phyloP scores from a whole-genome alignment of 2,797 vertebrate genomes.

The Pangasius macronema region DNA sequence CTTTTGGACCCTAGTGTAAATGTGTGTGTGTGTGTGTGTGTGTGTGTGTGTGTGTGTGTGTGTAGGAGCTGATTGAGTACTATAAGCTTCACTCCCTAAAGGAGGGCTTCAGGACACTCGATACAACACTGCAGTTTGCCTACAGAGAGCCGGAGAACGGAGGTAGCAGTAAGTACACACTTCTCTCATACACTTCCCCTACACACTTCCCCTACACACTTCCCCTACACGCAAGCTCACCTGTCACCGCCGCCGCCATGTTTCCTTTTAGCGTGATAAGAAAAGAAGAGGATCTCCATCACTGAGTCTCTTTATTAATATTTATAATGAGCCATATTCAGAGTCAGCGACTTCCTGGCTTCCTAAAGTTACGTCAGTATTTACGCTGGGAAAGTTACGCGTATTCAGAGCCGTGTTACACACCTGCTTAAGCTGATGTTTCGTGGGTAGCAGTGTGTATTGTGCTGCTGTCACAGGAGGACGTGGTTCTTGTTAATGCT shows the following conservation, averaged over 20 bases:
- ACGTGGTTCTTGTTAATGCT: not conserved
- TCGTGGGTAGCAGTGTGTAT: not conserved
- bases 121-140: constrained; percentile 92
- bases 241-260: not conserved
- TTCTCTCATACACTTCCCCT: not conserved
- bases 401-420: not conserved
- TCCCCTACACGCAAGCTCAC: not conserved
- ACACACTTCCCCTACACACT: not conserved
- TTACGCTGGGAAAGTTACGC: not conserved
- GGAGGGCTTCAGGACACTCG: constrained; percentile 93
- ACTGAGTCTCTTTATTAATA: not conserved
- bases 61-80: constrained; percentile 93
- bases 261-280: not conserved
- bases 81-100: constrained; percentile 94
- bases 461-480: not conserved
- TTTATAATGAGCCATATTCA: not conserved
- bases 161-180: constrained; percentile 82
- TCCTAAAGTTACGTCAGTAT: not conserved
- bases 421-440: not conserved
- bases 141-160: constrained; percentile 87
- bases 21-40: constrained; percentile 29
- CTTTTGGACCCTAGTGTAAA: not conserved
- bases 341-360: not conserved
- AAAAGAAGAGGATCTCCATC: not conserved
- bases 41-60: constrained; percentile 34